phyloP scores from a whole-genome alignment of 2,113 vertebrate species.

The Nothobranchius kuhntae region DNA sequence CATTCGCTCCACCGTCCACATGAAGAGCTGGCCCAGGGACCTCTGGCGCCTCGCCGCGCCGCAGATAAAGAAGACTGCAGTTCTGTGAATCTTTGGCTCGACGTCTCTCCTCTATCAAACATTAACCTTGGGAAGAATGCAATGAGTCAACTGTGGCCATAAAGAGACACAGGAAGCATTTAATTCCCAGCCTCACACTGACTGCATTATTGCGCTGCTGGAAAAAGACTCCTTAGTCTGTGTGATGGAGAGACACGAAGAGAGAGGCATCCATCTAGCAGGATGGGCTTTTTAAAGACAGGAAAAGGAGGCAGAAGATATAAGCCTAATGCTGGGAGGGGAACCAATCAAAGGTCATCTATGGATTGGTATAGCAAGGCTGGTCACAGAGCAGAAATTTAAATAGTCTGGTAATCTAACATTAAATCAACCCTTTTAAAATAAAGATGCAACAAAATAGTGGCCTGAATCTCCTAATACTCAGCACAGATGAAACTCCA shows the following conservation, averaged over 20 bases:
- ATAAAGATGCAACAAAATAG: too few species aligned
- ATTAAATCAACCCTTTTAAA: too few species aligned
- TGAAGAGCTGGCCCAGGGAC: constrained; percentile 30
- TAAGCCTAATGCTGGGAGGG: constrained; percentile 12
- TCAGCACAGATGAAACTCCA: too few species aligned
- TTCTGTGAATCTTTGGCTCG: constrained; percentile 72
- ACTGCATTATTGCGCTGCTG: constrained; percentile 70
- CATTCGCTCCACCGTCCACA: constrained; percentile 37
- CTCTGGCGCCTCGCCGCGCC: constrained; percentile 35
- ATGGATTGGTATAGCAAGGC: not conserved
- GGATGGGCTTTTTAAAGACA: constrained; percentile 50
- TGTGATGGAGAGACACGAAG: constrained; percentile 56
- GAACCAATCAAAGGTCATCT: constrained; percentile 35
- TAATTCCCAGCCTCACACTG: constrained; percentile 75
- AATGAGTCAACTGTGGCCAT: constrained; percentile 70
- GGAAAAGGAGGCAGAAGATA: constrained; percentile 54
- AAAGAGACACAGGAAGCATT: constrained; percentile 78
- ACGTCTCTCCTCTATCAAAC: constrained; percentile 68
- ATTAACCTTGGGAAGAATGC: constrained; percentile 75
- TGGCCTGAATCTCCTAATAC: too few species aligned
- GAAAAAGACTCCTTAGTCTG: constrained; percentile 73
- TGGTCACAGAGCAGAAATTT: not conserved
- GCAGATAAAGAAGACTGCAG: constrained; percentile 62
- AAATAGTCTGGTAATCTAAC: too few species aligned
- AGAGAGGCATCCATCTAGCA: constrained; percentile 57